Conservation (phyloP, 1,140 invertebrate genomes). For the Sarcophaga peregrina region DNA sequence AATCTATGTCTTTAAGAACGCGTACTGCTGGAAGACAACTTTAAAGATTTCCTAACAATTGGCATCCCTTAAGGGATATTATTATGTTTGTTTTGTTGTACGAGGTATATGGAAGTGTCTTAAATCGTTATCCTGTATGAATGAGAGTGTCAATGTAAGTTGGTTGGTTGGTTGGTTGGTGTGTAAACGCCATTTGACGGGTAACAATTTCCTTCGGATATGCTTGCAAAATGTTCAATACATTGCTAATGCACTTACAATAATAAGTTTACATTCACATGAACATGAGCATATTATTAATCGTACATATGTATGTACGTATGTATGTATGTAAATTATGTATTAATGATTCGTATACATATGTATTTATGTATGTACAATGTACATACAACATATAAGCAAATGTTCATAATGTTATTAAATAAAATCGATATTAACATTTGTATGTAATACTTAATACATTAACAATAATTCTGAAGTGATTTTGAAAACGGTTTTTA, state of each 20-base stretch:
- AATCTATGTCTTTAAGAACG: no score
- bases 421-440: no score
- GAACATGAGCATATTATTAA: not conserved
- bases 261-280: not conserved
- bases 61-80: no score
- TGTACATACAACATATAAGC: no score
- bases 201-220: slow-evolving; percentile 22
- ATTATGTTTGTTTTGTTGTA: not conserved
- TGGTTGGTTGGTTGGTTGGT: not conserved
- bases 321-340: not conserved
- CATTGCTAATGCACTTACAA: slow-evolving; percentile 5
- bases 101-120: not conserved
- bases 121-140: not conserved
- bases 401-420: no score
- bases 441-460: no score
- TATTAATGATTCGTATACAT: not conserved
- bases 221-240: not conserved
- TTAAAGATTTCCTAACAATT: no score
- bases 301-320: not conserved
- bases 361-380: not conserved
- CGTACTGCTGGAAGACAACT: no score
- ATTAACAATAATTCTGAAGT: no score
- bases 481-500: no score
- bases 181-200: not conserved
- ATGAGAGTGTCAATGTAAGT: not conserved